A percentile compares a stretch with the other conserved stretches of the same genome.
These are phyloP conservation scores for Galaxea fascicularis DNA, from an alignment of 92 coral and sea anemone genomes.

Conservation along the genomic window DNA sequence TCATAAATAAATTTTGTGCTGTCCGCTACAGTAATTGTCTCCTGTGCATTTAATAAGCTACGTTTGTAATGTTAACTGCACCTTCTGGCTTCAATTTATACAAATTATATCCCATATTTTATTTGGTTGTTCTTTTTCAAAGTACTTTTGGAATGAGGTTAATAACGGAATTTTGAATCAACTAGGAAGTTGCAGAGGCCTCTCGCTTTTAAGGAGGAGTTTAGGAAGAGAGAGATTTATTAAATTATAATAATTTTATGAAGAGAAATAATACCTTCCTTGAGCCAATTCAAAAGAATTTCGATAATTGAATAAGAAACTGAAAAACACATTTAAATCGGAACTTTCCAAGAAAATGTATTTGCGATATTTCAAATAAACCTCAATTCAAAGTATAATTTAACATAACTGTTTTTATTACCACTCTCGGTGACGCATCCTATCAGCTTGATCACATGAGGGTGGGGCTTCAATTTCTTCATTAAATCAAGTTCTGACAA, in stretches of 20 bases:
- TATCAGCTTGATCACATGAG: not conserved
- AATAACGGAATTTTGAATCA: too few species aligned
- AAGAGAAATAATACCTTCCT: not conserved
- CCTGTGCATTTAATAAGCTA: too few species aligned
- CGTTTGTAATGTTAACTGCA: not conserved
- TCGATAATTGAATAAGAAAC: not conserved
- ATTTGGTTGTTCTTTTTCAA: not conserved
- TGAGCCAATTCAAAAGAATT: constrained; percentile 7
- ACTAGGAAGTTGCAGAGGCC: not conserved
- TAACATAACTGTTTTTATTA: too few species aligned
- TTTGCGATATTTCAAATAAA: too few species aligned
- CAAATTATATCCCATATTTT: not conserved
- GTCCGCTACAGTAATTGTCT: too few species aligned
- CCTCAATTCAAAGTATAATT: too few species aligned
- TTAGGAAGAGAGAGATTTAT: not conserved
- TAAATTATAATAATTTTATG: not conserved
- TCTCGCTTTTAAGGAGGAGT: not conserved
- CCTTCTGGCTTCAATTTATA: not conserved
- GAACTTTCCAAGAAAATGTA: not conserved
- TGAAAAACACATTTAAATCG: not conserved
- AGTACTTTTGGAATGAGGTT: not conserved
- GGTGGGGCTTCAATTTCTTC: not conserved
- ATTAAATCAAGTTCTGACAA: too few species aligned
- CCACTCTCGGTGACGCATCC: constrained; percentile 12
- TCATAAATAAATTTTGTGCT: too few species aligned